These are phyloP conservation scores for Acleris laterana DNA, from an alignment of 2,888 invertebrate genomes.

Conservation along the genomic window DNA sequence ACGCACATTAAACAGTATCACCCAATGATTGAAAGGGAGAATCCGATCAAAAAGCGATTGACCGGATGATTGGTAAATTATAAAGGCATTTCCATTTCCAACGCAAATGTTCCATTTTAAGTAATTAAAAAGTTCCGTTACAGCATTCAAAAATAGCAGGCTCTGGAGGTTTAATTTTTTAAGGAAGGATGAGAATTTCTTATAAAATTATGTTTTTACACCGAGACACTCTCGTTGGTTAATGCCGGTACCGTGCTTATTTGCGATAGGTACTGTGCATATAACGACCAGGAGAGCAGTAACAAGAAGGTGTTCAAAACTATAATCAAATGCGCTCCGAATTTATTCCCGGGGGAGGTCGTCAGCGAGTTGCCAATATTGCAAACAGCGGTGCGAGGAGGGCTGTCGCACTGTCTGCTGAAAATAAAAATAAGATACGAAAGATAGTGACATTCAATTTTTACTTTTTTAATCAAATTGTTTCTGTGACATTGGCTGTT, in stretches of 20 bases:
- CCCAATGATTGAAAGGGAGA: constrained; percentile 4
- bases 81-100: constrained; percentile 5
- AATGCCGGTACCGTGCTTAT: not conserved
- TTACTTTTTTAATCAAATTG: no score
- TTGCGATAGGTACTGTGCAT: not conserved
- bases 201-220: no score
- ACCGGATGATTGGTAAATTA: constrained; percentile 5
- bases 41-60: constrained; percentile 3
- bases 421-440: not conserved
- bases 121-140: constrained; percentile 11
- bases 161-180: no score
- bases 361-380: constrained; percentile 13
- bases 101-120: constrained; percentile 11
- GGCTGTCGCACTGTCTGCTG: not conserved
- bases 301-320: constrained; percentile 19
- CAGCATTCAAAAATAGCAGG: not conserved
- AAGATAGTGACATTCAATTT: no score
- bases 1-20: not conserved
- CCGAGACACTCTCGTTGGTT: no score
- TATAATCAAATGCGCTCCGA: constrained; percentile 5
- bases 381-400: not conserved
- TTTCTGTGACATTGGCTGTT: no score
- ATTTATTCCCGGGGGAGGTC: constrained; percentile 9
- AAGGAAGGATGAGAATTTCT: no score
- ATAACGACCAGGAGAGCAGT: not conserved